phyloP scores from a whole-genome alignment of 2,888 invertebrate genomes.

The Yponomeuta evonymella region DNA sequence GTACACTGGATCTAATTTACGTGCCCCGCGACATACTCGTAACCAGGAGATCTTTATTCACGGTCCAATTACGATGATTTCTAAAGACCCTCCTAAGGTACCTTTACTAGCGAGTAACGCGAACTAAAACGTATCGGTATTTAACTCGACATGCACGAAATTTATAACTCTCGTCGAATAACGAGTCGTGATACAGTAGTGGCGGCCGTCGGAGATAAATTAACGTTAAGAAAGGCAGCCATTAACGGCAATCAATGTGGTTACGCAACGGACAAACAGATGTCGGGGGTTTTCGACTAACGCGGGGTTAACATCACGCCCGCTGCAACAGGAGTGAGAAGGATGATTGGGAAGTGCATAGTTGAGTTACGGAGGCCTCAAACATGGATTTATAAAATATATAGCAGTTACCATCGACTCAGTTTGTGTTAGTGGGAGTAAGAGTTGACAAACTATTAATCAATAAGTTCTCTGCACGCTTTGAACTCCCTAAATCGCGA shows the following conservation, averaged over 20 bases:
- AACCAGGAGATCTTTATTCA: background rate
- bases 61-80: background rate
- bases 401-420: no score
- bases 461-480: no score
- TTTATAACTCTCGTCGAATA: slow-evolving; percentile 12
- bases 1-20: background rate
- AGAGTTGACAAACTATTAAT: no score
- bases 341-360: background rate
- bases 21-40: background rate
- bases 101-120: slow-evolving; percentile 10
- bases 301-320: background rate
- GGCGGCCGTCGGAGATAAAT: slow-evolving; percentile 42
- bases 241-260: slow-evolving; percentile 70
- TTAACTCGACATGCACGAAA: slow-evolving; percentile 12
- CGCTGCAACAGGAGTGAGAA: slow-evolving; percentile 20
- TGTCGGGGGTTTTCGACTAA: slow-evolving; percentile 36
- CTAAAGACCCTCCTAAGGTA: slow-evolving; percentile 3
- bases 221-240: slow-evolving; percentile 54
- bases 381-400: no score
- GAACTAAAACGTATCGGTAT: slow-evolving; percentile 10
- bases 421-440: no score
- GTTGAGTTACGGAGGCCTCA: no score
- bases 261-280: slow-evolving; percentile 59
- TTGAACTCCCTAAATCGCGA: no score
- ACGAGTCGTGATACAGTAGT: slow-evolving; percentile 21